Evolutionary conservation across 2,888 invertebrate genomes (phyloP).

Genomic region (Pardosa pseudoannulata): DNA sequence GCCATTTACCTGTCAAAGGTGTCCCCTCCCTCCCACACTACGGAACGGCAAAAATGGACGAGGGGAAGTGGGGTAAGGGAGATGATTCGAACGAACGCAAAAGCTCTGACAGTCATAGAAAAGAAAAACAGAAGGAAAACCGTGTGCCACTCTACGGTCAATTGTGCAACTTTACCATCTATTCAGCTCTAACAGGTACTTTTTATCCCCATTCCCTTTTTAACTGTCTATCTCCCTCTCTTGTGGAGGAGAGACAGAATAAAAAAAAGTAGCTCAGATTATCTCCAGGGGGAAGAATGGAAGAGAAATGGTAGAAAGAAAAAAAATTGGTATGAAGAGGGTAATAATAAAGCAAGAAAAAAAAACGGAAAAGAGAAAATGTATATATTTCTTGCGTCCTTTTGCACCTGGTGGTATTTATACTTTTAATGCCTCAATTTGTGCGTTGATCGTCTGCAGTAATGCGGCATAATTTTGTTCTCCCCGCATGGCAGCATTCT

Average conservation of each 20-base stretch:
- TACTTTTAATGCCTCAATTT: conserved; percentile 35
- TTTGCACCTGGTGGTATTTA: conserved; percentile 27
- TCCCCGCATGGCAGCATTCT: background rate
- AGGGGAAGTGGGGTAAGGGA: too few relatives aligned
- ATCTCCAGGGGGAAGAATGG: background rate
- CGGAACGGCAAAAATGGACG: background rate
- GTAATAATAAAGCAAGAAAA: background rate
- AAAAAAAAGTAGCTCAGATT: conserved; percentile 17
- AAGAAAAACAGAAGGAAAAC: background rate
- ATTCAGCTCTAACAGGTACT: conserved; percentile 1
- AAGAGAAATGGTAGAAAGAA: too few relatives aligned
- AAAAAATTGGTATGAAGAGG: background rate
- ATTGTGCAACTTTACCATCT: conserved; percentile 15
- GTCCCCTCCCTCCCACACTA: background rate
- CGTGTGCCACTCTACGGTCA: background rate
- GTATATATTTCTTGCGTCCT: background rate
- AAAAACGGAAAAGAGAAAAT: too few relatives aligned
- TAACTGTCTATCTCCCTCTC: conserved; percentile 10
- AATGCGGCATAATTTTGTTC: conserved; percentile 8
- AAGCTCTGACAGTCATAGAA: background rate
- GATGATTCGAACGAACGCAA: too few relatives aligned
- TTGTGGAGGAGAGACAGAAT: too few relatives aligned
- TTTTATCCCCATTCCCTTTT: background rate
- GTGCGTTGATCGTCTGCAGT: conserved; percentile 5
- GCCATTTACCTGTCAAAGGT: background rate